phyloP scores from a whole-genome alignment of 2,113 vertebrate species.

The Henicopernis longicauda region DNA sequence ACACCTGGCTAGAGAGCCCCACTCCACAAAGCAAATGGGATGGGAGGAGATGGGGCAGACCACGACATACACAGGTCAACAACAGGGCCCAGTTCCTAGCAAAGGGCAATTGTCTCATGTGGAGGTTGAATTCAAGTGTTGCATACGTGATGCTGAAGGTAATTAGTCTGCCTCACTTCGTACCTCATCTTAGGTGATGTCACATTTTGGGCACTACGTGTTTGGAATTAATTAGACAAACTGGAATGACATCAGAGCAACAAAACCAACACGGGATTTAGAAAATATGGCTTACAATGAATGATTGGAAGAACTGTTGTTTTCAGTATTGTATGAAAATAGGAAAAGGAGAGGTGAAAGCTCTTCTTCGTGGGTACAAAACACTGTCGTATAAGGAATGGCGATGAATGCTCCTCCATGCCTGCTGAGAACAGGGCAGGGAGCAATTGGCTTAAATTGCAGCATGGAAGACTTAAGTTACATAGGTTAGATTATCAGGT shows the following conservation, averaged over 20 bases:
- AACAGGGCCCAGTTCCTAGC: background rate
- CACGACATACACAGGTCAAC: background rate
- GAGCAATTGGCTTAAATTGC: background rate
- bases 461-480: background rate
- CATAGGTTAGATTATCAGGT: background rate
- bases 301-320: background rate
- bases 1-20: background rate
- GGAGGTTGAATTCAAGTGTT: background rate
- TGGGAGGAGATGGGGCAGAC: background rate
- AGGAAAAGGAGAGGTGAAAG: background rate
- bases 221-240: background rate
- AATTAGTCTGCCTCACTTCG: background rate
- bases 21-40: rapidly evolving
- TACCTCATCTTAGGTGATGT: background rate
- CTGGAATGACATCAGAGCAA: background rate
- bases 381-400: background rate
- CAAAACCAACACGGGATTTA: background rate
- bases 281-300: background rate
- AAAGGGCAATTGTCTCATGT: background rate
- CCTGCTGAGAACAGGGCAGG: background rate
- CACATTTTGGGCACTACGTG: background rate
- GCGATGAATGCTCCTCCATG: background rate
- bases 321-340: background rate
- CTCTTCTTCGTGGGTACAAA: background rate
- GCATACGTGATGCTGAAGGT: background rate